Percentiles rank a stretch among this genome's conserved stretches.
phyloP scores from a whole-genome alignment of 2,888 invertebrate species.

The Morpho helenor region DNA sequence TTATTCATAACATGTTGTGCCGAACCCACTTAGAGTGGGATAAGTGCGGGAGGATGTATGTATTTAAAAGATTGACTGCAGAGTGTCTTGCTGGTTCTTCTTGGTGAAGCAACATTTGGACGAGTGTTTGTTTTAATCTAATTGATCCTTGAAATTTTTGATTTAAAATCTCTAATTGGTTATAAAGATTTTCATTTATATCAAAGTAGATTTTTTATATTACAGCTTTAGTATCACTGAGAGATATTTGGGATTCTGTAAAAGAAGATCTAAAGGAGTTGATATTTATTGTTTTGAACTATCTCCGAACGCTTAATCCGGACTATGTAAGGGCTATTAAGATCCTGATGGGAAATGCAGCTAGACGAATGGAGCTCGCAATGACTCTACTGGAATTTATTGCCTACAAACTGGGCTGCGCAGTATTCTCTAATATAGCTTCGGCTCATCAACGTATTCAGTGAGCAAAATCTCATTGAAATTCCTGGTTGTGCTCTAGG shows the following conservation, averaged over 20 bases:
- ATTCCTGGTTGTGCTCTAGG: no score
- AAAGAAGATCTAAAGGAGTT: slow-evolving; percentile 52
- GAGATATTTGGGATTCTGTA: slow-evolving; percentile 52
- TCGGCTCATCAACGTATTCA: slow-evolving; percentile 28
- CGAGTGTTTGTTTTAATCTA: no score
- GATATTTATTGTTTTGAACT: slow-evolving; percentile 56
- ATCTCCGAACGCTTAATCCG: slow-evolving; percentile 46
- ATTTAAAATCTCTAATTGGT: no score
- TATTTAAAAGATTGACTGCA: no score
- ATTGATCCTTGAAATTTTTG: no score
- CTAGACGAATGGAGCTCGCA: slow-evolving; percentile 49
- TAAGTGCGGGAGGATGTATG: no score
- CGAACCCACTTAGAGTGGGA: no score
- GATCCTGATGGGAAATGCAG: slow-evolving; percentile 47
- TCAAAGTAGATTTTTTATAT: slow-evolving; percentile 9
- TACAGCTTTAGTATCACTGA: slow-evolving; percentile 52
- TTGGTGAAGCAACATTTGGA: no score
- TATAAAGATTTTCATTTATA: no score
- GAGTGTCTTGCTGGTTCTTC: no score
- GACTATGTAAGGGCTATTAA: slow-evolving; percentile 50
- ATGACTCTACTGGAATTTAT: slow-evolving; percentile 57
- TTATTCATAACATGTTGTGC: no score
- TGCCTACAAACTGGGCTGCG: slow-evolving; percentile 45
- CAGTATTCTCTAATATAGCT: slow-evolving; percentile 50
- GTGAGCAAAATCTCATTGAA: no score